Base-by-base conservation (phyloP, 1,140 invertebrate species). In the Cryptotermes secundus region DNA sequence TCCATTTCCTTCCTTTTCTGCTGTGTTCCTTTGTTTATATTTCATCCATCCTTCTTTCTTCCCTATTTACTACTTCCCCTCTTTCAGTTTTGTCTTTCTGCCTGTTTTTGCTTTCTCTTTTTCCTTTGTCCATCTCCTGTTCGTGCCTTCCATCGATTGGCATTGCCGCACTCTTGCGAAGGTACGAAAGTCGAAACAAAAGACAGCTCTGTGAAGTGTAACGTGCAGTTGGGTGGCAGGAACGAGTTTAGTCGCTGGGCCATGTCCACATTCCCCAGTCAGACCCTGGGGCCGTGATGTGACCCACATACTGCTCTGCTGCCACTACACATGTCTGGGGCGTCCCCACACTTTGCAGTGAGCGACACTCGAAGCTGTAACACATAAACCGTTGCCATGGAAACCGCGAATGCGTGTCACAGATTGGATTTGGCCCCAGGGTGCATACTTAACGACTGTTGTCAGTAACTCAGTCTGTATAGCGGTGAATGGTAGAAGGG, bases 201-300 rank as follows among this genome's bases (percentile, higher is more conserved):
- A 59, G 53, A 59, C 53, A 6, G 26, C 19, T 59, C 24, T 59
- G 53, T 59, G 53, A 26, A 59, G 53, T 59, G 53, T 59, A 59
- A 38, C 12, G 12, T 38, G 59, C 26, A 72, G 26, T 26, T 72
- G 59, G 59, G n/a, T n/a, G n/a, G 31, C 9, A 14, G 59, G 59
- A 72, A 72, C 59, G 26, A 72, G 59, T 72, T 31, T 31, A 14
- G 26, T 72, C 3, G 59, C 59, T 26, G 26, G 59, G 59, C 59
- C 59, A n/a, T 31, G 59, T 72, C 59, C 59, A 72, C 59, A 72
- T 72, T 72, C 59, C 59, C 26, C 59, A 72, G 59, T 72, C 59
- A 72, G 59, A n/a, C 59, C 59, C 59, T 72, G 59, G 59, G 59
- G 59, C 59, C 59, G 16, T 26, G n/a, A 72, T 72, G n/a, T 72